Conservation (phyloP, 2,888 invertebrate genomes). For the Drosophila putrida region DNA sequence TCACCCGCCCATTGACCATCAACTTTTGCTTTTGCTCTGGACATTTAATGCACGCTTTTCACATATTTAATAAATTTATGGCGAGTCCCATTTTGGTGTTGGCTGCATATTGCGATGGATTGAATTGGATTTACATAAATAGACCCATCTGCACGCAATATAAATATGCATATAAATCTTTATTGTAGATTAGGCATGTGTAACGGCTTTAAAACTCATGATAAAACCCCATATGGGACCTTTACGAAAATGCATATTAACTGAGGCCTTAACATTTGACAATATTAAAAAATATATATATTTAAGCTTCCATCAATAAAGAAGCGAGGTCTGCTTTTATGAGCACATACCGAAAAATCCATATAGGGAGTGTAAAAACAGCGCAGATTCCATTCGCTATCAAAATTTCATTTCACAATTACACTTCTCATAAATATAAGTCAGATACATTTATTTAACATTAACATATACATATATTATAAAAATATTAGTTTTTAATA, state of each 20-base stretch:
- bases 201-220: slow-evolving; percentile 24
- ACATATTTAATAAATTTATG: slow-evolving; percentile 40
- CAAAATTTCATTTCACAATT: too few relatives aligned
- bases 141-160: slow-evolving; percentile 20
- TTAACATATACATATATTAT: too few relatives aligned
- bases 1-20: slow-evolving; percentile 5
- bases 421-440: too few relatives aligned
- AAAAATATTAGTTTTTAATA: too few relatives aligned
- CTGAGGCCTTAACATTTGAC: slow-evolving; percentile 50
- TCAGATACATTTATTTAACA: too few relatives aligned
- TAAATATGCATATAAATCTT: slow-evolving; percentile 34
- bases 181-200: slow-evolving; percentile 32
- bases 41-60: slow-evolving; percentile 30
- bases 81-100: not conserved
- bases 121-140: slow-evolving; percentile 35
- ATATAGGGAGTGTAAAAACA: too few relatives aligned
- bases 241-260: slow-evolving; percentile 31
- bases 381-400: too few relatives aligned
- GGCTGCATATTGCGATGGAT: slow-evolving; percentile 7
- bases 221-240: slow-evolving; percentile 4
- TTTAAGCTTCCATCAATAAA: not conserved
- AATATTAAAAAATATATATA: slow-evolving; percentile 37
- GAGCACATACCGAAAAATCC: not conserved
- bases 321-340: slow-evolving; percentile 21
- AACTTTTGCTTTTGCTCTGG: slow-evolving; percentile 8